These are phyloP conservation scores for Galagoides demidoff DNA, from an alignment of 2,797 vertebrate species.

Conservation along the genomic window DNA sequence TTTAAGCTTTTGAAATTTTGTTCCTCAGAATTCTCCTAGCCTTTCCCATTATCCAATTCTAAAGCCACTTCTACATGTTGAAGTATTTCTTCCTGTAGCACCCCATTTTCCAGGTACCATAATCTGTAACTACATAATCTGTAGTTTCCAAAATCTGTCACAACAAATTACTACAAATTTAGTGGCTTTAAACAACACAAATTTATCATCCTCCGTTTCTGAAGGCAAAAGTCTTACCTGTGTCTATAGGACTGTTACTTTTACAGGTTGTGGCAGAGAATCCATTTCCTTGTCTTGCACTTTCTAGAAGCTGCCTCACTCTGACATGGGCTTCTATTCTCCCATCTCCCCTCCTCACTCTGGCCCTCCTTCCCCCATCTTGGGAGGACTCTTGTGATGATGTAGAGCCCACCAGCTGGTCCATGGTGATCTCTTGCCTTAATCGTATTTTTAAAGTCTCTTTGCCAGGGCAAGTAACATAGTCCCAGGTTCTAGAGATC, in stretches of 20 bases:
- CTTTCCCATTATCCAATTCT: not conserved
- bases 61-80: not conserved
- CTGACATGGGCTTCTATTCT: not conserved
- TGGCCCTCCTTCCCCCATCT: not conserved
- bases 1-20: not conserved
- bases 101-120: not conserved
- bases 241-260: not conserved
- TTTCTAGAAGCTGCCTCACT: not conserved
- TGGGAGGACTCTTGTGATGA: not conserved
- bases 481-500: not conserved
- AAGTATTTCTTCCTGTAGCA: not conserved
- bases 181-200: not conserved
- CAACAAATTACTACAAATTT: not conserved
- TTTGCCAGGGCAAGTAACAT: not conserved
- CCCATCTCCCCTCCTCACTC: not conserved
- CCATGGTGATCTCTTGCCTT: not conserved
- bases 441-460: not conserved
- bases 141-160: not conserved
- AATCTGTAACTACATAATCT: not conserved
- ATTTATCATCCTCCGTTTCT: not conserved
- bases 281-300: not conserved
- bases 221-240: not conserved
- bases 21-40: conserved; percentile 25
- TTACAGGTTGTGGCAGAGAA: not conserved
- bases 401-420: not conserved